A percentile compares a stretch with the other conserved stretches of the same genome.
Conservation (phyloP, 2,888 invertebrate species). For the Philaethria dido region DNA sequence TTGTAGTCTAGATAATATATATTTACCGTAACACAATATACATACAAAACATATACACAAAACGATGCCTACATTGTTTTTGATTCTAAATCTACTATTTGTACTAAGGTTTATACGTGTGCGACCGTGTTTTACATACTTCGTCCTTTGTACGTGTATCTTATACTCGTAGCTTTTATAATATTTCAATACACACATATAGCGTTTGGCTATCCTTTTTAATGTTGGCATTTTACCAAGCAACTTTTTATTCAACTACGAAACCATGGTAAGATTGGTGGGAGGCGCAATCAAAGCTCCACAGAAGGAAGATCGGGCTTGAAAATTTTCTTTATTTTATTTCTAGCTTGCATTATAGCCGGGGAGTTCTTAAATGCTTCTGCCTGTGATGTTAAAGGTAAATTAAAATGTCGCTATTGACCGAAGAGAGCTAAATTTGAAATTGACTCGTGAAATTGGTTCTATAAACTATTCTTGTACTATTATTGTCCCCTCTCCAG, state of each 20-base stretch:
- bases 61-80: slow-evolving; percentile 27
- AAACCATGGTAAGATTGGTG: slow-evolving; percentile 59
- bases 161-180: slow-evolving; percentile 55
- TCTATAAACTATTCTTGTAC: slow-evolving; percentile 38
- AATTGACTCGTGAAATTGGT: slow-evolving; percentile 42
- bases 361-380: slow-evolving; percentile 59
- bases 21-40: background rate
- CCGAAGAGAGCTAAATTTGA: slow-evolving; percentile 42
- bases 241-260: slow-evolving; percentile 73
- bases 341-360: slow-evolving; percentile 61
- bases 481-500: slow-evolving; percentile 34
- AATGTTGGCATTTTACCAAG: slow-evolving; percentile 78
- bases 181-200: slow-evolving; percentile 59
- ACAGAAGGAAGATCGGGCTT: slow-evolving; percentile 64
- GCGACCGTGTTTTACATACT: slow-evolving; percentile 37
- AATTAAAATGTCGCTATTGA: slow-evolving; percentile 49
- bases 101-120: slow-evolving; percentile 29
- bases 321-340: slow-evolving; percentile 62
- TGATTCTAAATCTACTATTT: slow-evolving; percentile 30
- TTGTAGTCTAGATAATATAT: background rate
- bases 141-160: slow-evolving; percentile 38
- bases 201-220: slow-evolving; percentile 69
- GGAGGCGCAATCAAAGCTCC: slow-evolving; percentile 74
- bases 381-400: slow-evolving; percentile 51
- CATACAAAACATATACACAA: slow-evolving; percentile 19